These are phyloP conservation scores for Piezodorus guildinii DNA, from an alignment of 1,140 invertebrate genomes.

Conservation along the genomic window DNA sequence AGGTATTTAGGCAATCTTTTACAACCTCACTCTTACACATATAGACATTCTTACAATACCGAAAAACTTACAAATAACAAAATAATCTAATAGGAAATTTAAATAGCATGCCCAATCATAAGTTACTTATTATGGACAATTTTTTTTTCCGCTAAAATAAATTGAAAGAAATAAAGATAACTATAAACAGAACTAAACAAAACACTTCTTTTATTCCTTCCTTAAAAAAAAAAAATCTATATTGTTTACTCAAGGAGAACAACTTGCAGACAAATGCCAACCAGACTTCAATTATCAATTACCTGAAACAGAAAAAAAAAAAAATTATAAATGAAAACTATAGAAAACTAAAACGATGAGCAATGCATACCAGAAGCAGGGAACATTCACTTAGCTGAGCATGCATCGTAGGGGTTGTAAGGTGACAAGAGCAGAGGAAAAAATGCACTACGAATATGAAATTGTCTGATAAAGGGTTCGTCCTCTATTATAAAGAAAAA, in stretches of 20 bases:
- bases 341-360: neutral
- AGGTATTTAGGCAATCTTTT: neutral
- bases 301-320: conserved; percentile 8
- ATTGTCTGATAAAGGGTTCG: too few relatives aligned
- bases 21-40: neutral
- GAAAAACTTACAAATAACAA: conserved; percentile 1
- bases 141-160: neutral
- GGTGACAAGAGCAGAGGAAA: too few relatives aligned
- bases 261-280: neutral
- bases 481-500: too few relatives aligned
- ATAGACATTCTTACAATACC: neutral
- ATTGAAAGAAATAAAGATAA: neutral
- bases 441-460: too few relatives aligned
- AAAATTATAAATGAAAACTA: neutral
- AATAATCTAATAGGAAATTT: conserved; percentile 7
- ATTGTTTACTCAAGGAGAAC: neutral
- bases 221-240: neutral
- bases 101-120: conserved; percentile 1
- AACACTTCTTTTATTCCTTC: neutral
- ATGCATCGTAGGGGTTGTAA: too few relatives aligned
- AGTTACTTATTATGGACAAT: neutral
- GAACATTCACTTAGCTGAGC: too few relatives aligned
- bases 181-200: conserved; percentile 2
- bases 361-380: neutral
- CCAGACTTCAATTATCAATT: conserved; percentile 1